Percentiles rank a stretch among this genome's conserved stretches.
phyloP scores from a whole-genome alignment of 2,888 invertebrate genomes.

The Invenusta paracnida region DNA sequence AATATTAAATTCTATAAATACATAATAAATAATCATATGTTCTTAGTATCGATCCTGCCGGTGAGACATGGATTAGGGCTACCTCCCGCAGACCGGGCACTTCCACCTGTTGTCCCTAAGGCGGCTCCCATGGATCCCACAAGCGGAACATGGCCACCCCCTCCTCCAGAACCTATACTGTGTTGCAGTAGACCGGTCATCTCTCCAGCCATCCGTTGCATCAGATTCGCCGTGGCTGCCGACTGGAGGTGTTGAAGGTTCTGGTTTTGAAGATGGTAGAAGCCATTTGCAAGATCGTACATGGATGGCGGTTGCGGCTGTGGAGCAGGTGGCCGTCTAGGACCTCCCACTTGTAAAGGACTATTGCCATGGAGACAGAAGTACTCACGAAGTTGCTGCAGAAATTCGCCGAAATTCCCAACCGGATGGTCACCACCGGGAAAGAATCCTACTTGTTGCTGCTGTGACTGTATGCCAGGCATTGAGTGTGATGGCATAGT shows the following conservation, averaged over 20 bases:
- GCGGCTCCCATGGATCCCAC: background rate
- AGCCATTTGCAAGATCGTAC: background rate
- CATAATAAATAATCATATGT: no score
- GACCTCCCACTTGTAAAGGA: no score
- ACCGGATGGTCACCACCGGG: no score
- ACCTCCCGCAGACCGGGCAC: background rate
- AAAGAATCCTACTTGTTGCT: no score
- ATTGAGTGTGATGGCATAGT: background rate
- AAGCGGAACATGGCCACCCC: no score
- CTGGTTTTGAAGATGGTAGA: background rate
- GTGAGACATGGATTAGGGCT: background rate
- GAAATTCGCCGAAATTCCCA: background rate
- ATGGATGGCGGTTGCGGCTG: background rate
- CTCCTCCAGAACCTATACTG: no score
- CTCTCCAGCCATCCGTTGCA: background rate
- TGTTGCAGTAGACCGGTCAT: no score
- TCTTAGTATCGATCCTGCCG: background rate
- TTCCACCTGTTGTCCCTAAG: background rate
- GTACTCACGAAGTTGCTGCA: slow-evolving; percentile 3
- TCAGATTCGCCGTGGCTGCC: no score
- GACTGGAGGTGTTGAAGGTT: no score
- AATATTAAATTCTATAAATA: no score
- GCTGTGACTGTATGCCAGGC: no score
- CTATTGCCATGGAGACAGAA: background rate
- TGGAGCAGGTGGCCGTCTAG: no score